A percentile compares a stretch with the other conserved stretches of the same genome.
phyloP scores from a whole-genome alignment of 2,888 invertebrate species.

The Ypsolopha scabrella region DNA sequence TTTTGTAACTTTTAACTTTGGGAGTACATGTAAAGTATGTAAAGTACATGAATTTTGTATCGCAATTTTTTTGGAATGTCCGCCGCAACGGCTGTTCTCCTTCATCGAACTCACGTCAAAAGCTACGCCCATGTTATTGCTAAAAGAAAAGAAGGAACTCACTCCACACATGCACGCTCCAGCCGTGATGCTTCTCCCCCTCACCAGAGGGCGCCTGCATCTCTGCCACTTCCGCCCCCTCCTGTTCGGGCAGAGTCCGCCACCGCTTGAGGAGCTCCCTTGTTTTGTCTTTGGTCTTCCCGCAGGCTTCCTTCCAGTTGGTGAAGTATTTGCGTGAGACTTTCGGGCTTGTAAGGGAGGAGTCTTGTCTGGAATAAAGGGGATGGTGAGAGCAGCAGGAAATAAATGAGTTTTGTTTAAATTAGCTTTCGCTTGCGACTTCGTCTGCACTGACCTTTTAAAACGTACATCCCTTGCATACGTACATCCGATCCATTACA shows the following conservation, averaged over 20 bases:
- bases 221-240: constrained; percentile 42
- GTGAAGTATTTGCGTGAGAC: constrained; percentile 79
- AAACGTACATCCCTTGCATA: too few species aligned
- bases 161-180: constrained; percentile 86
- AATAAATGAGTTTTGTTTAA: neutral
- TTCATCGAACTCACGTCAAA: too few species aligned
- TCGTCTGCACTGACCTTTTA: too few species aligned
- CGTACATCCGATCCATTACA: too few species aligned
- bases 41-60: too few species aligned
- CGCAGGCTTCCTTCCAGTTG: constrained; percentile 82
- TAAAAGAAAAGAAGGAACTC: constrained; percentile 36
- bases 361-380: constrained; percentile 51
- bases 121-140: too few species aligned
- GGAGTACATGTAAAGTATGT: too few species aligned
- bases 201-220: constrained; percentile 40
- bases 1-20: too few species aligned
- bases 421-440: too few species aligned
- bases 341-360: constrained; percentile 61
- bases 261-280: constrained; percentile 79
- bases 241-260: constrained; percentile 75
- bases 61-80: too few species aligned
- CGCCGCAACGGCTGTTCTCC: too few species aligned
- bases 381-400: neutral
- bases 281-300: constrained; percentile 80
- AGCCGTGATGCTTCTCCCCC: constrained; percentile 70